Evolutionary conservation across 2,888 invertebrate genomes (phyloP).

Genomic region (Taenaris catops): DNA sequence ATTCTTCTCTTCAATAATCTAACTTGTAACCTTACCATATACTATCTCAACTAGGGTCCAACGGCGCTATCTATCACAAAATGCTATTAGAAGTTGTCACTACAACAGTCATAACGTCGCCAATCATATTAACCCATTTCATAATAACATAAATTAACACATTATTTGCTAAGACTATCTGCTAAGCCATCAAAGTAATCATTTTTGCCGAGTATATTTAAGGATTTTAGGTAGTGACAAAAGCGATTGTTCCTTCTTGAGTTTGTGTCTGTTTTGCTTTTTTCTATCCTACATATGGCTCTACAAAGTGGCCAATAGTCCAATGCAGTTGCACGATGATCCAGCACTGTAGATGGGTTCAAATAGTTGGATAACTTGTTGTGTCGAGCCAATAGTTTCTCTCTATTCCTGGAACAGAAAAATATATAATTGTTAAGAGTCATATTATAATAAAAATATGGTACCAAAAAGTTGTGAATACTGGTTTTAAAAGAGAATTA

Average conservation of each 20-base stretch:
- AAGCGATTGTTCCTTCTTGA: constrained; percentile 86
- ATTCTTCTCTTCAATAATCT: too few relatives aligned
- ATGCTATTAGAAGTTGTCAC: too few relatives aligned
- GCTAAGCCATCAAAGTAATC: constrained; percentile 70
- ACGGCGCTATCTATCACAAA: too few relatives aligned
- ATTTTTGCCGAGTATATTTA: constrained; percentile 70
- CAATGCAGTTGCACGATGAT: constrained; percentile 75
- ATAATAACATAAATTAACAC: too few relatives aligned
- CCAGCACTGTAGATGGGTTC: constrained; percentile 62
- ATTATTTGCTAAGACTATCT: constrained; percentile 42
- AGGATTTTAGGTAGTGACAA: constrained; percentile 86
- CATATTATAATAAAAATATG: too few relatives aligned
- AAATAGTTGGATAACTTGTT: constrained; percentile 67
- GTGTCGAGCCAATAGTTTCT: constrained; percentile 52
- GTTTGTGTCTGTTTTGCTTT: constrained; percentile 75
- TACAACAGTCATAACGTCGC: too few relatives aligned
- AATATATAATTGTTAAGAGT: constrained; percentile 1
- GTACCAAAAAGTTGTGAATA: too few relatives aligned
- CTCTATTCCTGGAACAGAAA: constrained; percentile 65
- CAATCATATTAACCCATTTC: too few relatives aligned
- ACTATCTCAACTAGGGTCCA: too few relatives aligned
- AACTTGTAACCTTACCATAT: too few relatives aligned
- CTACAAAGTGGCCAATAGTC: constrained; percentile 87
- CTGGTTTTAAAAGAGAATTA: too few relatives aligned
- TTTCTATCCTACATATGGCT: constrained; percentile 85